Evolutionary conservation across 1,140 invertebrate species (phyloP).

Genomic region (Pogonus chalceus): DNA sequence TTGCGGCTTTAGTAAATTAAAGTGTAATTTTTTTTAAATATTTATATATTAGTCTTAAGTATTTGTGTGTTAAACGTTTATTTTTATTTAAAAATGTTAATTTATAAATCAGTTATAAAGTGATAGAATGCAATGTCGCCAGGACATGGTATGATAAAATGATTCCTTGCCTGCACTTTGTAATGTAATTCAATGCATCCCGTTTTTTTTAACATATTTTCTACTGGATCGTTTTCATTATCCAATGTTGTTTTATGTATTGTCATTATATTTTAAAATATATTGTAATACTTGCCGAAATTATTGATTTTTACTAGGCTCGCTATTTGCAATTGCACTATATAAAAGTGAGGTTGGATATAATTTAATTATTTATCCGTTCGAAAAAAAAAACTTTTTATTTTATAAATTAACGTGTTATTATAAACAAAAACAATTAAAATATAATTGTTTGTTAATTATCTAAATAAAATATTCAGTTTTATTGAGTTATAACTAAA

Average conservation of each 20-base stretch:
- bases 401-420: too few species aligned
- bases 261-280: neutral
- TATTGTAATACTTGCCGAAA: neutral
- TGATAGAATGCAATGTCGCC: neutral
- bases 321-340: neutral
- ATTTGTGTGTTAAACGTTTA: too few species aligned
- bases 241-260: neutral
- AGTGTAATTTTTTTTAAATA: too few species aligned
- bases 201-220: slow-evolving; percentile 72
- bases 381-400: too few species aligned
- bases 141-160: neutral
- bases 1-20: too few species aligned
- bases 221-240: slow-evolving; percentile 57
- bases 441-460: too few species aligned
- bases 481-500: too few species aligned
- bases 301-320: slow-evolving; percentile 4
- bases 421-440: too few species aligned
- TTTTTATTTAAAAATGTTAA: neutral
- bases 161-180: slow-evolving; percentile 58
- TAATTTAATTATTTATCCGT: too few species aligned
- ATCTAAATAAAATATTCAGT: too few species aligned
- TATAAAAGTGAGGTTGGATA: neutral
- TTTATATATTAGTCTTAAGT: too few species aligned
- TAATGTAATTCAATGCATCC: slow-evolving; percentile 83
- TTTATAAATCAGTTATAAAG: neutral